Base-by-base conservation (phyloP, 2,113 vertebrate species). In the Xenopus borealis region DNA sequence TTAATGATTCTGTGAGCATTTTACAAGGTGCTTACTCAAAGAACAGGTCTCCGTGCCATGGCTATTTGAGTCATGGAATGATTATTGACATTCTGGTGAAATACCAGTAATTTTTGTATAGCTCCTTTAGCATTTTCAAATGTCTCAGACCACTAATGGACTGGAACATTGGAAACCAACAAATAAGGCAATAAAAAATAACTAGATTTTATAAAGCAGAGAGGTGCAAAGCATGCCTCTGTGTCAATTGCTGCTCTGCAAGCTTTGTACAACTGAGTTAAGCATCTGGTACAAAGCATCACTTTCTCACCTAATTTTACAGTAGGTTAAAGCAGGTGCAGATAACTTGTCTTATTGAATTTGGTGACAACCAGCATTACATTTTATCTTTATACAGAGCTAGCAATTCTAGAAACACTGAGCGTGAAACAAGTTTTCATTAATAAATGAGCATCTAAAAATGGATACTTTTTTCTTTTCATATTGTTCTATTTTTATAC, bases 111-210 rank as follows among this genome's bases (percentile, higher is more conserved):
- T 64, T 75, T 75, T 47, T 67, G 64, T 66, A 67, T 75, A 17
- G 64, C 72, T 67, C 55, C 66, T 67, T 67, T 66, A 75, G 65
- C 72, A 74, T 74, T 74, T 74, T 57, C 72, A 75, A 75, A 67
- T 67, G 72, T 67, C 66, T 75, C 44, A 67, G 64, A 50, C 44
- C 55, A 59, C 72, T 75, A 67, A 75, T 75, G 53, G 63, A 67
- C 53, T 67, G 63, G 55, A 75, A 75, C 64, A 27, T 44, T 67
- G 64, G 64, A 61, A 75, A 66, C 45, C 53, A 23, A 61, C 64
- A 68, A 75, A 75, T 67, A 66, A 57, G 63, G 72, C 72, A 47
- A 75, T 75, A 75, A 67, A 75, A 23, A 67, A 75, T 75, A 50
- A 67, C 64, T 61, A 45, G 10, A 75, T 75, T 75, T 74, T 14